Percentiles rank a stretch among this genome's conserved stretches.
Evolutionary conservation across 2,797 vertebrate genomes (phyloP).

Genomic region (Falco novaeseelandiae): DNA sequence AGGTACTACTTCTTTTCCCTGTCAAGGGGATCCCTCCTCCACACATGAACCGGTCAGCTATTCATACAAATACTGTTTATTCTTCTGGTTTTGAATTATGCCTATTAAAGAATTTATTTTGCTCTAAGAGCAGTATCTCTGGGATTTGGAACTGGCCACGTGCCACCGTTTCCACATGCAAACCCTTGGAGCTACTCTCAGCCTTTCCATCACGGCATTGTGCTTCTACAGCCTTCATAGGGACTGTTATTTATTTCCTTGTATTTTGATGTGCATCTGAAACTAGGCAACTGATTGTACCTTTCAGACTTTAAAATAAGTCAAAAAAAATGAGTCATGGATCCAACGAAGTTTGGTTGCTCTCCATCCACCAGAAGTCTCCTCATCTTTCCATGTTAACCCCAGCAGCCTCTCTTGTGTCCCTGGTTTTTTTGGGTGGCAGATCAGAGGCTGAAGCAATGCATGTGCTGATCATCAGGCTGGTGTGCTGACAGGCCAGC

Average conservation of each 20-base stretch:
- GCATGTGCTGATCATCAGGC: fast-evolving
- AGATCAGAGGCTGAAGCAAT: not conserved
- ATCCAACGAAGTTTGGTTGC: not conserved
- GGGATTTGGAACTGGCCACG: constrained; percentile 26
- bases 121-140: not conserved
- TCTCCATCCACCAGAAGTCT: not conserved
- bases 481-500: not conserved
- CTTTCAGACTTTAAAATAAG: not conserved
- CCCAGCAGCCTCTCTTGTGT: not conserved
- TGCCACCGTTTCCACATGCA: constrained; percentile 46
- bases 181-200: constrained; percentile 25
- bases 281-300: not conserved
- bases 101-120: constrained; percentile 58
- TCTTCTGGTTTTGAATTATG: constrained; percentile 52
- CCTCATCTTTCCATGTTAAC: not conserved
- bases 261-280: not conserved
- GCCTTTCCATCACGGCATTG: constrained; percentile 31
- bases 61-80: constrained; percentile 57
- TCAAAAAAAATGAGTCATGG: fast-evolving
- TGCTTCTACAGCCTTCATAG: not conserved
- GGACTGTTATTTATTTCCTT: not conserved
- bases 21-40: constrained; percentile 55
- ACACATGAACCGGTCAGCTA: constrained; percentile 45
- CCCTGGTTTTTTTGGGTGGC: not conserved
- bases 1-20: not conserved